A percentile compares a stretch with the other conserved stretches of the same genome.
These are phyloP conservation scores for Dipodomys ordii DNA, from an alignment of 2,113 vertebrate genomes.

Conservation along the genomic window DNA sequence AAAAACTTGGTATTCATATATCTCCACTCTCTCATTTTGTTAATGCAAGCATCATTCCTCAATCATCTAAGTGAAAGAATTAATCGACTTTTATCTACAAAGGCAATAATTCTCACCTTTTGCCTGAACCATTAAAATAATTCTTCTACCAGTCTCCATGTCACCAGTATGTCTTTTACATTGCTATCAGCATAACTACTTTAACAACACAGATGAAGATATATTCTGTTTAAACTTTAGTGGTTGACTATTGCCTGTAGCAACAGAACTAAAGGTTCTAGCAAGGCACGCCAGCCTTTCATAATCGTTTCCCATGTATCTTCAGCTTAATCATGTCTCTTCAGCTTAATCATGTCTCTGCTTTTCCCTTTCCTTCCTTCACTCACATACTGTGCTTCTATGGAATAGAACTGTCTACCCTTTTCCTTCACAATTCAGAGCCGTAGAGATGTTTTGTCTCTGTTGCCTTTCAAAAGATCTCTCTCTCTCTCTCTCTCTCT, in stretches of 20 bases:
- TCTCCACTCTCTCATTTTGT: background rate
- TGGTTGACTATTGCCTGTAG: background rate
- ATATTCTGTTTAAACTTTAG: background rate
- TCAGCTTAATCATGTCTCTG: background rate
- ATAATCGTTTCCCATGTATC: rapidly evolving
- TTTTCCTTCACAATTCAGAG: background rate
- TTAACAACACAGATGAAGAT: constrained; percentile 49
- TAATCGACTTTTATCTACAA: background rate
- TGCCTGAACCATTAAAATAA: background rate
- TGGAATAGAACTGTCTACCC: background rate
- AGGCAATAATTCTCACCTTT: background rate
- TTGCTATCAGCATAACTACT: background rate
- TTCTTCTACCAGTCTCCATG: background rate
- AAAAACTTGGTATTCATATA: background rate
- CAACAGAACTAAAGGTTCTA: background rate
- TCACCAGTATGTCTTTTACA: background rate
- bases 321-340: background rate
- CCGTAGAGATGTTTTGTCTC: background rate
- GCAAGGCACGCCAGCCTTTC: background rate
- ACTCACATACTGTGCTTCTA: background rate
- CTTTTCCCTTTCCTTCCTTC: background rate
- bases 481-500: background rate
- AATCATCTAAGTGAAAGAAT: background rate
- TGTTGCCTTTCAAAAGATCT: background rate
- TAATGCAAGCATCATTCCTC: background rate